Base-by-base conservation (phyloP, 2,797 vertebrate species). In the Acanthurus lineatus region DNA sequence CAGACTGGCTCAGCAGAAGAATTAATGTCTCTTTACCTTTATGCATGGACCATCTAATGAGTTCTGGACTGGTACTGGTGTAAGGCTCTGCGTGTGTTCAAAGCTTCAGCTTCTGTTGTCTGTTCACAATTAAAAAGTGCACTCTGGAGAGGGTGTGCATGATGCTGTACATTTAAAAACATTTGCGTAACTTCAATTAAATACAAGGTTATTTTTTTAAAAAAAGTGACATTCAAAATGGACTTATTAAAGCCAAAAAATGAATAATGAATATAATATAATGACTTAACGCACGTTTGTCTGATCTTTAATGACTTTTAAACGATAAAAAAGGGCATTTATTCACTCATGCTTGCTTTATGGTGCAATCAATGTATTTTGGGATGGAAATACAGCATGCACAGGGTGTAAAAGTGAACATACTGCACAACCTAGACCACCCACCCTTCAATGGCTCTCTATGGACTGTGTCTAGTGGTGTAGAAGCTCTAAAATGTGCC, bases 11-110 rank as follows among this genome's bases (percentile, higher is more conserved):
- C 65, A 45, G 68, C 64, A 63, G 19, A 72, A 69, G 73, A 76
- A 86, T 78, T 6, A 76, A 81, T 79, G 74, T 63, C 66, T 80
- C 53, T 63, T 40, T 78, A 63, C 79, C 76, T 84, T 62, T 42
- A 70, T 75, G 81, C 76, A 75, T 4, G 40, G 22, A 79, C 76
- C 63, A n/a, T 80, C 47, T 89, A 88, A 89, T 88, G 87, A 90
- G 71, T 58, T 83, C 77, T 77, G 73, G 79, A 83, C 61, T n/a
- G 51, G 22, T 58, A 45, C 63, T 54, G 38, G 28, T 74, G 71
- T 12, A 63, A 81, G 44, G 60, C 51, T 45, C 48, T 32, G 20
- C n/a, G 42, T 32, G 32, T 67, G 32, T 77, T 77, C 32, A 49
- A 67, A 66, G 72, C 67, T 59, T 64, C 22, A 47, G 47, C 25